Percentiles rank a stretch among this genome's conserved stretches.
Evolutionary conservation across 2,888 invertebrate species (phyloP).

Genomic region (Scaptodrosophila latifasciaeformis): DNA sequence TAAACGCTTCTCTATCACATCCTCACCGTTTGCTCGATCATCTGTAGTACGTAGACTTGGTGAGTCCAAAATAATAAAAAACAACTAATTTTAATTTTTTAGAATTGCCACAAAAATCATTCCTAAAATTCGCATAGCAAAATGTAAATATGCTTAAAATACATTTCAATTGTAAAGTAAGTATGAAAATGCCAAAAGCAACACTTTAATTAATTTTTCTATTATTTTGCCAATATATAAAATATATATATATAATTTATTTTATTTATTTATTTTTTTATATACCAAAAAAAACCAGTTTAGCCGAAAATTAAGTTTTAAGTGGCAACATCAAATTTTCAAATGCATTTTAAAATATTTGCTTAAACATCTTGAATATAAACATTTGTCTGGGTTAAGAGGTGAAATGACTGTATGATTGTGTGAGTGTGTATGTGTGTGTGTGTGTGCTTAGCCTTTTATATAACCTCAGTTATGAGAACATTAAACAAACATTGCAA

Average conservation of each 20-base stretch:
- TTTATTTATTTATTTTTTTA: slow-evolving; percentile 21
- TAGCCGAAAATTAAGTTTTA: slow-evolving; percentile 41
- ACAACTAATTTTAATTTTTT: slow-evolving; percentile 16
- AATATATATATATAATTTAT: slow-evolving; percentile 5
- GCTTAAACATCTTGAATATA: not conserved
- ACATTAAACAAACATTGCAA: slow-evolving; percentile 19
- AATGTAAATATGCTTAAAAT: slow-evolving; percentile 5
- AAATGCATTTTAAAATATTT: not conserved
- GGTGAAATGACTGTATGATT: not conserved
- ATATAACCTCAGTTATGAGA: too few relatives aligned
- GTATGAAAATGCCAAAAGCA: slow-evolving; percentile 11
- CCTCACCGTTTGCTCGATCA: slow-evolving; percentile 33
- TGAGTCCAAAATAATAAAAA: slow-evolving; percentile 39
- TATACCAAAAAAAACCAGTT: slow-evolving; percentile 37
- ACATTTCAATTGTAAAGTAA: slow-evolving; percentile 19
- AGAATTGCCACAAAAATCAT: not conserved
- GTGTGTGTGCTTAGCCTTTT: too few relatives aligned
- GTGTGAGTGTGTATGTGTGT: not conserved
- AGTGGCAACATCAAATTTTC: too few relatives aligned
- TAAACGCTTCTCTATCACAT: slow-evolving; percentile 55
- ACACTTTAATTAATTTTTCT: slow-evolving; percentile 4
- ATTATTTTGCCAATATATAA: too few relatives aligned
- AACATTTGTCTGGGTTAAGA: not conserved
- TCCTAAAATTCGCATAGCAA: not conserved
- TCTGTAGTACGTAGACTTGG: slow-evolving; percentile 67